These are phyloP conservation scores for Drosophila acutilabella DNA, from an alignment of 2,888 invertebrate genomes.

Conservation along the genomic window DNA sequence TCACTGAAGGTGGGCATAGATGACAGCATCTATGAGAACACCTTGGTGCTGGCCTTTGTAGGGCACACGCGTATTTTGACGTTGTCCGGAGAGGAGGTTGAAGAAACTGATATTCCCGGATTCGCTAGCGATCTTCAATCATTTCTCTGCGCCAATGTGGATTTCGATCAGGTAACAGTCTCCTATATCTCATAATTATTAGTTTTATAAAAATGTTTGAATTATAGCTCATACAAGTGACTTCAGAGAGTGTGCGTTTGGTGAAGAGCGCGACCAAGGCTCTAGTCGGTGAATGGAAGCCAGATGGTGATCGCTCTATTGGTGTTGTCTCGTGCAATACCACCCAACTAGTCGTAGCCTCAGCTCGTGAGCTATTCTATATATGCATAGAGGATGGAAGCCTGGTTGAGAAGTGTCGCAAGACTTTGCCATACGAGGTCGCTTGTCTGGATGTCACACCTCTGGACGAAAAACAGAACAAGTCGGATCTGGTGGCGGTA, in stretches of 20 bases:
- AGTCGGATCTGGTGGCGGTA: constrained; percentile 92
- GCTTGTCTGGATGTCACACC: constrained; percentile 98
- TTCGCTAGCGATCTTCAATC: constrained; percentile 97
- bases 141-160: constrained; percentile 96
- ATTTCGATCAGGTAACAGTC: constrained; percentile 89
- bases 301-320: constrained; percentile 90
- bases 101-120: constrained; percentile 97
- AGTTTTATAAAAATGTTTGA: not conserved
- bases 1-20: constrained; percentile 91
- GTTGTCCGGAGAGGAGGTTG: constrained; percentile 97
- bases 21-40: constrained; percentile 91
- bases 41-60: constrained; percentile 97
- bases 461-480: constrained; percentile 87
- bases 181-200: no score
- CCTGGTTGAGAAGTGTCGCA: constrained; percentile 88
- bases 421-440: constrained; percentile 95
- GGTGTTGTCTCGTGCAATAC: constrained; percentile 95
- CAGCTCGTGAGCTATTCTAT: constrained; percentile 94
- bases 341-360: constrained; percentile 92
- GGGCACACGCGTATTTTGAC: constrained; percentile 97
- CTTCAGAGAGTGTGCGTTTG: constrained; percentile 90
- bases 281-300: constrained; percentile 90
- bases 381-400: constrained; percentile 89
- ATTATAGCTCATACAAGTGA: constrained; percentile 88
- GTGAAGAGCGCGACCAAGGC: constrained; percentile 89